Evolutionary conservation across 1,140 invertebrate species (phyloP), one percentile per base, ranked within the genome.

Genomic region (Goniozus legneri): DNA sequence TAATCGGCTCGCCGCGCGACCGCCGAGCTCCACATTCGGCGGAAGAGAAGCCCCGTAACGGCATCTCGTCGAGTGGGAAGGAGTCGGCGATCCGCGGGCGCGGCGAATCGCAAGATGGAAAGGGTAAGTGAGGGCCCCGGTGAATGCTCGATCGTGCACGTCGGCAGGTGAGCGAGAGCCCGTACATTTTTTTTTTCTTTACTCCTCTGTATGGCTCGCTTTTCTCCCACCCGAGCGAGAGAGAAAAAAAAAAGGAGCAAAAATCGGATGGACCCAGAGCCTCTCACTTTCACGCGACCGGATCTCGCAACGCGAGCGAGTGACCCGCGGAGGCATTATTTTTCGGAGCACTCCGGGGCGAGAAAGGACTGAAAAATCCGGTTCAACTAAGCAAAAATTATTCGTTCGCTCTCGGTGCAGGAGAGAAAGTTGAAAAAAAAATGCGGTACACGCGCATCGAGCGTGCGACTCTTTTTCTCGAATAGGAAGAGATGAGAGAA

Each of bases 261-360:
- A 64, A 64, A 60, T 55, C 35, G 41, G 47, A 58, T 54, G 51
- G 49, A 49, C 55, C 48, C n/a, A n/a, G 24, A 52, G 44, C 50
- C 56, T 56, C 40, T 62, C 58, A 65, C 63, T 65, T 64, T 65
- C 62, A 53, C 61, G 51, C 19, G 8, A 24, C 31, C 35, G n/a
- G 37, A 50, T 52, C 40, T 40, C 33, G 45, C 10, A 27, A 10
- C 24, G 24, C 10, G 24, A 6, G 10, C 10, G 10, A 6, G 10
- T 27, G 24, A 4, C 10, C 24, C 4, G 24, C 24, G 10, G 24
- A 27, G 4, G 24, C 24, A 10, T 10, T 27, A 27, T 27, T 4
- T 27, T 27, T 27, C 24, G 24, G 24, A 27, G 24, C 24, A 27
- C 10, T n/a, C n/a, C 24, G 4, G 27, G 7, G 27, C 38, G 49